Evolutionary conservation across 2,113 vertebrate genomes (phyloP).

Genomic region (Pimephales promelas): DNA sequence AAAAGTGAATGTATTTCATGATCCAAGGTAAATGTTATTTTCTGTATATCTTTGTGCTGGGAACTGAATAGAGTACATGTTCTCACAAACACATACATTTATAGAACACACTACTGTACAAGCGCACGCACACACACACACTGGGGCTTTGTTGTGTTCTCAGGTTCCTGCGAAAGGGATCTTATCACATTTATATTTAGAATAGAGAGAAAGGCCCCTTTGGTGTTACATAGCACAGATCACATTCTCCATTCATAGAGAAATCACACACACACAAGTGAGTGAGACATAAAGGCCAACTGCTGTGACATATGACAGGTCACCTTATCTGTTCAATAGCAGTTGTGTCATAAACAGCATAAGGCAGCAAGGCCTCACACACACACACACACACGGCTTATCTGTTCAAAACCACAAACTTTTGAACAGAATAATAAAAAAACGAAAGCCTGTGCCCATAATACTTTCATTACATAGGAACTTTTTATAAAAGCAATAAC

Average conservation of each 20-base stretch:
- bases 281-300: conserved; percentile 49
- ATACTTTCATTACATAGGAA: not conserved
- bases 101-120: conserved; percentile 25
- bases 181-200: conserved; percentile 77
- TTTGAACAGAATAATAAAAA: not conserved
- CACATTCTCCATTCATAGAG: conserved; percentile 56
- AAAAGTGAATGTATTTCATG: conserved; percentile 53
- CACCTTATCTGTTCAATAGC: conserved; percentile 59
- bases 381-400: too few relatives aligned
- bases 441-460: not conserved
- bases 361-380: not conserved
- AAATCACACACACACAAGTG: not conserved
- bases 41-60: conserved; percentile 62
- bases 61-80: conserved; percentile 53
- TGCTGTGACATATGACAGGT: conserved; percentile 67
- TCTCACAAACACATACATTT: conserved; percentile 51
- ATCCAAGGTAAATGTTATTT: conserved; percentile 74
- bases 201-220: conserved; percentile 49
- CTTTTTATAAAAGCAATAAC: not conserved
- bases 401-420: not conserved
- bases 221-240: conserved; percentile 67
- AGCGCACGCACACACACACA: conserved; percentile 32
- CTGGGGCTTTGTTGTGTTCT: conserved; percentile 53
- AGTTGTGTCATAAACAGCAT: conserved; percentile 17
- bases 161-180: conserved; percentile 57